phyloP scores from a whole-genome alignment of 2,888 invertebrate species.

The Siphlonurus alternatus region DNA sequence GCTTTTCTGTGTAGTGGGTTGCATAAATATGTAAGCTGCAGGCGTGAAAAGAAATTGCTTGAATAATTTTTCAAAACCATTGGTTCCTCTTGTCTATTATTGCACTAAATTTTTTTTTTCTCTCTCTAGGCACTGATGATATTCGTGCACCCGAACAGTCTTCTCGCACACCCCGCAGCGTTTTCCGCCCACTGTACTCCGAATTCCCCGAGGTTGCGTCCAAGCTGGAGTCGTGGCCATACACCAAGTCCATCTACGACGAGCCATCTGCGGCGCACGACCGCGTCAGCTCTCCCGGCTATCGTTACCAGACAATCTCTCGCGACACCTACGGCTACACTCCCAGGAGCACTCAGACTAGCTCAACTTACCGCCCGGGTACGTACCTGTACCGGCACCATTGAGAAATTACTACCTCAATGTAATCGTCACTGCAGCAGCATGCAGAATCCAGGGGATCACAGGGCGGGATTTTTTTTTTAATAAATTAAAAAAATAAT shows the following conservation, averaged over 20 bases:
- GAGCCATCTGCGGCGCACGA: conserved; percentile 65
- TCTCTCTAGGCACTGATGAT: conserved; percentile 69
- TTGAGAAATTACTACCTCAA: too few species aligned
- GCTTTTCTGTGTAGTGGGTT: too few species aligned
- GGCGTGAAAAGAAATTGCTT: too few species aligned
- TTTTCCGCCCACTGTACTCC: conserved; percentile 42
- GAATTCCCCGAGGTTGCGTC: conserved; percentile 55
- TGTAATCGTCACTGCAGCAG: neutral
- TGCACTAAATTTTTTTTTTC: too few species aligned
- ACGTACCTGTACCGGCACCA: conserved; percentile 34
- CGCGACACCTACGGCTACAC: conserved; percentile 81
- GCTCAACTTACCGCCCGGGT: conserved; percentile 73
- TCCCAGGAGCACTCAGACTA: conserved; percentile 68
- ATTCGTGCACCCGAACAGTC: conserved; percentile 64
- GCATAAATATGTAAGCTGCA: too few species aligned
- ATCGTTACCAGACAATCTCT: conserved; percentile 81
- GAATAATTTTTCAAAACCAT: too few species aligned
- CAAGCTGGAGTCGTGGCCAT: conserved; percentile 45
- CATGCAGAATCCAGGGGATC: neutral
- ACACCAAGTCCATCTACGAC: conserved; percentile 74
- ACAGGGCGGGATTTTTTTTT: neutral
- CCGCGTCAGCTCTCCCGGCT: conserved; percentile 73
- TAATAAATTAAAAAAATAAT: too few species aligned
- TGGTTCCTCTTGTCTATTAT: too few species aligned
- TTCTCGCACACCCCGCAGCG: conserved; percentile 45